Evolutionary conservation across 1,140 invertebrate species (phyloP), one percentile per base, ranked within the genome.

Genomic region (Drosophila busckii): DNA sequence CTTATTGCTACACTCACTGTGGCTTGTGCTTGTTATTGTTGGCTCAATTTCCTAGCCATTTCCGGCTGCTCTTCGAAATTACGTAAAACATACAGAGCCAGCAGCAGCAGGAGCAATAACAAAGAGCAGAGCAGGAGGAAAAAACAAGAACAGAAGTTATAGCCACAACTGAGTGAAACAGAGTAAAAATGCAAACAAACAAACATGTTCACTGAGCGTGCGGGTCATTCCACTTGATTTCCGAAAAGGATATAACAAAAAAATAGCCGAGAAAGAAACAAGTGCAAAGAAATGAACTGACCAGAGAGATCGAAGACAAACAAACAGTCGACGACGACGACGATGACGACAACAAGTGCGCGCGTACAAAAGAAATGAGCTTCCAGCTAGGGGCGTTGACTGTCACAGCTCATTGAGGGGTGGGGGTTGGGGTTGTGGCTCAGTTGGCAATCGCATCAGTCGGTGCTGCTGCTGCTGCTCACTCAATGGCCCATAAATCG

Each of bases 31-130:
- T 75, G 70, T 82, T 80, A 82, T 82, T 82, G 76, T 75, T 80
- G 75, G 75, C 75, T 80, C 75, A 80, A 82, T 82, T 80, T 80
- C 75, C 75, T 80, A 80, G 75, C 75, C 75, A 80, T 80, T 82
- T 80, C 75, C 75, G 75, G 75, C 45, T 75, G 45, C 45, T 69
- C 75, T 46, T 29, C 45, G 44, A 80, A 80, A 82, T 80, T 82
- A 82, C 75, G 75, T 82, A 82, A 82, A 82, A 75, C 75, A 82
- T 82, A 82, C 69, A 82, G 70, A 82, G 82, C 82, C 69, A 82
- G 75, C 82, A 82, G 75, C 68, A 68, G 55, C 62, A 55, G 26
- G 28, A 54, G 12, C 38, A 45, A n/a, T n/a, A n/a, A n/a, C n/a
- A n/a, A n/a, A n/a, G n/a, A n/a, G n/a, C n/a, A 22, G 15, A 48